Base-by-base conservation (phyloP, 1,140 invertebrate genomes). In the Sycophila sp. region DNA sequence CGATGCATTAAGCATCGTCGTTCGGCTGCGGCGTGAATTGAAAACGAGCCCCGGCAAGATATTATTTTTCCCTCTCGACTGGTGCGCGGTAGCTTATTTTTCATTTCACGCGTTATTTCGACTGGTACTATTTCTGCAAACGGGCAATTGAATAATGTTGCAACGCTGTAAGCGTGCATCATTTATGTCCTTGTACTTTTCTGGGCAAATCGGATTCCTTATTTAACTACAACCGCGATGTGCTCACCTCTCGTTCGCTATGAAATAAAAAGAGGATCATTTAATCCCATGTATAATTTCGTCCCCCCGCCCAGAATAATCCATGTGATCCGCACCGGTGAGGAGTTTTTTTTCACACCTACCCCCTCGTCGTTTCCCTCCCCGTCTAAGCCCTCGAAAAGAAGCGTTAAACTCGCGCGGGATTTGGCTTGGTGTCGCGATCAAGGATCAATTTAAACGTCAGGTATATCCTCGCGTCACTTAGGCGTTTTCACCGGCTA, bases 371-470 rank as follows among this genome's bases (percentile, higher is more conserved):
- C n/a, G n/a, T n/a, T n/a, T n/a, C n/a, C n/a, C n/a, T n/a, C n/a
- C n/a, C n/a, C n/a, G n/a, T n/a, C n/a, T n/a, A n/a, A n/a, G n/a
- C n/a, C n/a, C n/a, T n/a, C n/a, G n/a, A 42, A 66, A 40, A 32
- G 6, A 30, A 42, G 26, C 24, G 22, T 8, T 15, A 8, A 19
- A 5, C n/a, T n/a, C n/a, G n/a, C n/a, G n/a, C n/a, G n/a, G 2
- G 24, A 53, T 60, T 53, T 24, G 38, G 28, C 19, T 62, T 70
- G 64, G 53, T 59, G 75, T 75, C 70, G 73, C 81, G 76, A 84
- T 85, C 80, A 77, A 73, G 77, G 76, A 83, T 85, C 83, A 84
- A 85, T 84, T 85, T 79, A 80, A 75, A 59, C 81, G 83, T 83
- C 82, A 81, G 80, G 32, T 26, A 75, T 80, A 75, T 84, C 83